Conservation (phyloP, 37 sponge, comb jelly and placozoan genomes). For the Amphimedon queenslandica region DNA sequence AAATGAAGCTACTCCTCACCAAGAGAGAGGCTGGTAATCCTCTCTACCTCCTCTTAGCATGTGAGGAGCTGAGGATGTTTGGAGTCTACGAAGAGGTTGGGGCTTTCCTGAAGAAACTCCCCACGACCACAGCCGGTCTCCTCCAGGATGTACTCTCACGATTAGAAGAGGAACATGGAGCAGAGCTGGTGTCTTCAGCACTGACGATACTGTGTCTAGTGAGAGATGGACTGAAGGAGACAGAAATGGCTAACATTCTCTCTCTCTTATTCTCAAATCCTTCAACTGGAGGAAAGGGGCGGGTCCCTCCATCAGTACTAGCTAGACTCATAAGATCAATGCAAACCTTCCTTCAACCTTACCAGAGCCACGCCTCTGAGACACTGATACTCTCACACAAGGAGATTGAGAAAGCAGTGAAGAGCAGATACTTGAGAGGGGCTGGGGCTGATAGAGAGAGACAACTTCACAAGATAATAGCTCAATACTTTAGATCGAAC, state of each 20-base stretch:
- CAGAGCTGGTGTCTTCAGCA: constrained; percentile 46
- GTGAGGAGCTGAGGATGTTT: constrained; percentile 93
- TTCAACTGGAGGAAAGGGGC: neutral
- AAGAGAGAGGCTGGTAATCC: constrained; percentile 95
- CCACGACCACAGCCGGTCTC: constrained; percentile 58
- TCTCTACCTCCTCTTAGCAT: constrained; percentile 88
- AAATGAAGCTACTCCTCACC: constrained; percentile 91
- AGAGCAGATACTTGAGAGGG: constrained; percentile 68
- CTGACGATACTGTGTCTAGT: constrained; percentile 65
- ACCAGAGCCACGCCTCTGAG: constrained; percentile 35
- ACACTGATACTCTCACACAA: constrained; percentile 63
- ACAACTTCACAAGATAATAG: constrained; percentile 51
- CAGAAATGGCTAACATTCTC: constrained; percentile 55
- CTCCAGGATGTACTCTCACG: constrained; percentile 81
- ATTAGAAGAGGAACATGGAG: constrained; percentile 75
- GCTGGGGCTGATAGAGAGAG: constrained; percentile 43
- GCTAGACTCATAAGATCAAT: constrained; percentile 65
- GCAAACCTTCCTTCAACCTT: constrained; percentile 73
- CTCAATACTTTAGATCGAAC: constrained; percentile 54
- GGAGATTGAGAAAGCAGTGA: constrained; percentile 75
- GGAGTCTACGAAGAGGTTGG: constrained; percentile 87
- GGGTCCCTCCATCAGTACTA: constrained; percentile 53
- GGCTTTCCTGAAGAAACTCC: constrained; percentile 53
- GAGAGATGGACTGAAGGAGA: constrained; percentile 70
- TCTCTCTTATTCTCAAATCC: constrained; percentile 22